Evolutionary conservation across 2,888 invertebrate species (phyloP).

Genomic region (Anoplius nigerrimus): DNA sequence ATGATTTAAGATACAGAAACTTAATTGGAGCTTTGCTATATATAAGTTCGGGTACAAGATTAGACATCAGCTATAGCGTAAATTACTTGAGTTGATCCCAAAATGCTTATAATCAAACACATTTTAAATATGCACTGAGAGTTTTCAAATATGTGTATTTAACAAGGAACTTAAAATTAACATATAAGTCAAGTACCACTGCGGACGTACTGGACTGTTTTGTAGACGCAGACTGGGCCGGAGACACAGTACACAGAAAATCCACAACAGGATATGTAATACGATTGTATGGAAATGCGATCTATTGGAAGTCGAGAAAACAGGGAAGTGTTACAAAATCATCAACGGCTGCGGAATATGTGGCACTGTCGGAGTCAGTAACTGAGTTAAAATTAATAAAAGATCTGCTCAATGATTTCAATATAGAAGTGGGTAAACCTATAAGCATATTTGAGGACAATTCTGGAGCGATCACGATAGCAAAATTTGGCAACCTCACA

Average conservation of each 20-base stretch:
- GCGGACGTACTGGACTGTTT: conserved; percentile 28
- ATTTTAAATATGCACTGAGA: conserved; percentile 56
- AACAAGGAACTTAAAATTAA: conserved; percentile 35
- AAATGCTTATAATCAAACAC: conserved; percentile 57
- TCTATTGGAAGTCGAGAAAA: conserved; percentile 41
- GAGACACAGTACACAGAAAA: conserved; percentile 38
- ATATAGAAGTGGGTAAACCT: background rate
- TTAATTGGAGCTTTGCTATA: conserved; percentile 50
- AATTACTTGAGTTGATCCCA: conserved; percentile 66
- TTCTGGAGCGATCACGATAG: background rate
- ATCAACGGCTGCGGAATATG: conserved; percentile 40
- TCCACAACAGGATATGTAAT: conserved; percentile 45
- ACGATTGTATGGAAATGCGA: conserved; percentile 31
- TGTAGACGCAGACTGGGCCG: conserved; percentile 42
- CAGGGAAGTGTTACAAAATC: conserved; percentile 40
- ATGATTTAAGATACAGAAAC: conserved; percentile 48
- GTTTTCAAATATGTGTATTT: conserved; percentile 56
- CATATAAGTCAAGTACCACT: conserved; percentile 10
- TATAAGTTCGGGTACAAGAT: conserved; percentile 62
- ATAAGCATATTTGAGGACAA: background rate
- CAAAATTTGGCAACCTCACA: background rate
- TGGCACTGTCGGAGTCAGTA: conserved; percentile 36
- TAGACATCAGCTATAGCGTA: conserved; percentile 59
- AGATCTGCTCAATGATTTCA: background rate
- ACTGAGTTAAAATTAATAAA: conserved; percentile 20